A percentile compares a stretch with the other conserved stretches of the same genome.
Evolutionary conservation across 2,113 vertebrate genomes (phyloP).

Genomic region (Paratilapia polleni): DNA sequence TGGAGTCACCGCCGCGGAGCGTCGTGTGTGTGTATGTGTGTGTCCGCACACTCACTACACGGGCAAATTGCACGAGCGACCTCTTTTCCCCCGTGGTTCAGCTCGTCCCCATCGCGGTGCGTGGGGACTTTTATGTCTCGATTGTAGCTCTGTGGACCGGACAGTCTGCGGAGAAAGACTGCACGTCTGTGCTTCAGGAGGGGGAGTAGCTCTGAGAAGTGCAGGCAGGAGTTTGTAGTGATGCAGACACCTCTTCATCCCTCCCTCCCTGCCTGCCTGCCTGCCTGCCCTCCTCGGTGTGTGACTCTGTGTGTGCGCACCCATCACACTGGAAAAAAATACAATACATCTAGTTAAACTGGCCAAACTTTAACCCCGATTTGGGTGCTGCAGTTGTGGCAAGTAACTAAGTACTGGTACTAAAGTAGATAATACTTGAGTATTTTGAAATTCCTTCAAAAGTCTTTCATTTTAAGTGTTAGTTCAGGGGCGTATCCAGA

Average conservation of each 20-base stretch:
- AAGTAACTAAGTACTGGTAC: neutral
- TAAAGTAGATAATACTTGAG: neutral
- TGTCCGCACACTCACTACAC: constrained; percentile 5
- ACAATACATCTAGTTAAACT: neutral
- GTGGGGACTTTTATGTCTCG: neutral
- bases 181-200: constrained; percentile 40
- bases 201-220: constrained; percentile 46
- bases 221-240: constrained; percentile 51
- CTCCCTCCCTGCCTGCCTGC: constrained; percentile 6
- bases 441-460: neutral
- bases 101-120: constrained; percentile 53
- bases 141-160: constrained; percentile 2
- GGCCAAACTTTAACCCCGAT: neutral
- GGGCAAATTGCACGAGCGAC: neutral
- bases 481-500: neutral
- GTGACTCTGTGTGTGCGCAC: neutral
- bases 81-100: constrained; percentile 20
- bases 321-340: neutral
- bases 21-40: constrained; percentile 7
- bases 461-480: neutral
- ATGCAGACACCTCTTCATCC: constrained; percentile 49
- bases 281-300: neutral
- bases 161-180: constrained; percentile 35
- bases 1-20: constrained; percentile 27
- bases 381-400: neutral